Evolutionary conservation across 2,888 invertebrate genomes (phyloP).

Genomic region (Sepioteuthis lessoniana): DNA sequence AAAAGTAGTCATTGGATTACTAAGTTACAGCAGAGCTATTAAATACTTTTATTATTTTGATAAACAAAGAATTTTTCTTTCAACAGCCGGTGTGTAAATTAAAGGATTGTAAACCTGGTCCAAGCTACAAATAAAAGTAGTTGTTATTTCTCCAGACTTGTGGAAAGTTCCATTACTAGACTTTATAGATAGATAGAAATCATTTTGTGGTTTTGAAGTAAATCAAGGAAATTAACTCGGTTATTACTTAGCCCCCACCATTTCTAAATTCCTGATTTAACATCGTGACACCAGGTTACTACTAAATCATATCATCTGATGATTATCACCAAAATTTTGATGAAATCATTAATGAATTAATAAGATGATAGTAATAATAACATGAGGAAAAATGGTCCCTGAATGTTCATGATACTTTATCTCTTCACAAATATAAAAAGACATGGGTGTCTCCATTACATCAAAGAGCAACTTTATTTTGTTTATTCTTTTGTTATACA

Average conservation of each 20-base stretch:
- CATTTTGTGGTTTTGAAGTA: not conserved
- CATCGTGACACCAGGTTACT: not conserved
- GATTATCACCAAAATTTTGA: not conserved
- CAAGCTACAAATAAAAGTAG: not conserved
- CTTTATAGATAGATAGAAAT: not conserved
- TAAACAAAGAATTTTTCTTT: too few species aligned
- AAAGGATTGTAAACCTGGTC: not conserved
- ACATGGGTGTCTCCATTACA: not conserved
- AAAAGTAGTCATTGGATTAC: not conserved
- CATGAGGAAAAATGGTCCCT: not conserved
- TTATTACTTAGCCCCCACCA: not conserved
- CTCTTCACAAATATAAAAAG: not conserved
- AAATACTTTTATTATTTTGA: not conserved
- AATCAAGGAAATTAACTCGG: not conserved
- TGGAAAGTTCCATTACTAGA: not conserved
- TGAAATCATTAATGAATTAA: not conserved
- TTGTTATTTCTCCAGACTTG: not conserved
- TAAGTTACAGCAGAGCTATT: not conserved
- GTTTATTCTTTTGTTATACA: constrained; percentile 33
- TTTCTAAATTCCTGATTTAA: not conserved
- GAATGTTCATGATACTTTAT: not conserved
- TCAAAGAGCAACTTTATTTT: not conserved
- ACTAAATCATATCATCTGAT: not conserved
- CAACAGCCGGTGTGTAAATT: not conserved
- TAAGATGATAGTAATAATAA: not conserved